Percentiles rank a stretch among this genome's conserved stretches.
Conservation (phyloP, 2,888 invertebrate genomes). For the Cecidostiba fungosa region DNA sequence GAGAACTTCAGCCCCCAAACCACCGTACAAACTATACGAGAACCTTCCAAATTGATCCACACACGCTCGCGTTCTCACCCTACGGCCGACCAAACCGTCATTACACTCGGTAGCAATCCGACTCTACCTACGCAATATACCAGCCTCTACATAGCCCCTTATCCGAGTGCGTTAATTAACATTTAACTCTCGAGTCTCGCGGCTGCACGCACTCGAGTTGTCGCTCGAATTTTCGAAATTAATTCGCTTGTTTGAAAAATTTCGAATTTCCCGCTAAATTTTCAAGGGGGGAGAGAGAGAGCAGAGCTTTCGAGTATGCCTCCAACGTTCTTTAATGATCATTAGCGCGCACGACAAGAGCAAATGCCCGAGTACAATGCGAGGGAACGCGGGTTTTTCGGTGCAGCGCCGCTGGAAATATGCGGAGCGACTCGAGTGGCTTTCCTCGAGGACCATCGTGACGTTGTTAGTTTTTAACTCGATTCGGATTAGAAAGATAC, state of each 20-base stretch:
- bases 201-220: background rate
- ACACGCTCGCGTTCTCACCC: background rate
- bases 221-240: conserved; percentile 1
- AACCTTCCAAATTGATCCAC: background rate
- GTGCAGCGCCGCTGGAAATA: background rate
- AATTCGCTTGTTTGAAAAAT: background rate
- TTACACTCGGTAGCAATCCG: background rate
- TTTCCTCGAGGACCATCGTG: conserved; percentile 31
- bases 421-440: background rate
- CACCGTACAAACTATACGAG: background rate
- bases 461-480: conserved; percentile 36
- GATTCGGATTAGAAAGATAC: background rate
- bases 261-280: conserved; percentile 17
- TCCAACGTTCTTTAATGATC: conserved; percentile 66
- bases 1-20: background rate
- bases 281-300: background rate
- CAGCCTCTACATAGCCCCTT: background rate
- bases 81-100: background rate
- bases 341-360: conserved; percentile 65
- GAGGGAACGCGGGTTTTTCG: background rate
- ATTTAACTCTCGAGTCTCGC: background rate
- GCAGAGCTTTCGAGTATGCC: background rate
- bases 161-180: background rate
- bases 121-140: background rate
- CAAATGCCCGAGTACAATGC: conserved; percentile 39